phyloP scores from a whole-genome alignment of 1,140 invertebrate genomes.

The Brachionus manjavacas region DNA sequence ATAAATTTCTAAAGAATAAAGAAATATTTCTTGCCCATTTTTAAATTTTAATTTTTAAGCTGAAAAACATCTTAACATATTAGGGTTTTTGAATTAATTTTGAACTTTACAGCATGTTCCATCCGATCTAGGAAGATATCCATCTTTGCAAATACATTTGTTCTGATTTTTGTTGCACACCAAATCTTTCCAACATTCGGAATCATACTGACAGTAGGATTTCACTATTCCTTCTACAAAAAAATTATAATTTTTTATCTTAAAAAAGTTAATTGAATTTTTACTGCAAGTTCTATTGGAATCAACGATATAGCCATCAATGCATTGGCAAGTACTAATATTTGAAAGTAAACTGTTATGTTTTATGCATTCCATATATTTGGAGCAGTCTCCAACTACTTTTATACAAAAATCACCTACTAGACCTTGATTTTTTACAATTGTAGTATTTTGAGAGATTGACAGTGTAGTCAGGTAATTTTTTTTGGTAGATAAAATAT shows the following conservation, averaged over 20 bases:
- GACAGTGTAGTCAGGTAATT: background rate
- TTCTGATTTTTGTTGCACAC: background rate
- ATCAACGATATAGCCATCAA: background rate
- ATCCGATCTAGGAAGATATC: background rate
- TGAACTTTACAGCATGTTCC: background rate
- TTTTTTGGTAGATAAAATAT: background rate
- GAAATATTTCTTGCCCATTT: no score
- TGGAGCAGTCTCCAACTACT: background rate
- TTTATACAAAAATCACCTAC: background rate
- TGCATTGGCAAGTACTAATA: slow-evolving; percentile 16
- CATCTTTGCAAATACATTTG: slow-evolving; percentile 8
- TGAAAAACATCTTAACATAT: no score
- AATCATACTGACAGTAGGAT: background rate
- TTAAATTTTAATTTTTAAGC: no score
- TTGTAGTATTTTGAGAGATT: background rate
- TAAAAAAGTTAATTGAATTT: background rate
- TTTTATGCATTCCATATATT: slow-evolving; percentile 28
- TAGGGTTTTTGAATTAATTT: background rate
- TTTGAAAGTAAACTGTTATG: background rate
- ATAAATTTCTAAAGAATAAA: no score
- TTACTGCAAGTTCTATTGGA: slow-evolving; percentile 4
- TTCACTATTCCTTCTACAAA: background rate
- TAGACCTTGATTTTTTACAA: background rate
- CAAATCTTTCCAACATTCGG: slow-evolving; percentile 7
- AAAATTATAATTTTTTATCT: background rate